Evolutionary conservation across 2,113 vertebrate genomes (phyloP).

Genomic region (Embiotoca jacksoni): DNA sequence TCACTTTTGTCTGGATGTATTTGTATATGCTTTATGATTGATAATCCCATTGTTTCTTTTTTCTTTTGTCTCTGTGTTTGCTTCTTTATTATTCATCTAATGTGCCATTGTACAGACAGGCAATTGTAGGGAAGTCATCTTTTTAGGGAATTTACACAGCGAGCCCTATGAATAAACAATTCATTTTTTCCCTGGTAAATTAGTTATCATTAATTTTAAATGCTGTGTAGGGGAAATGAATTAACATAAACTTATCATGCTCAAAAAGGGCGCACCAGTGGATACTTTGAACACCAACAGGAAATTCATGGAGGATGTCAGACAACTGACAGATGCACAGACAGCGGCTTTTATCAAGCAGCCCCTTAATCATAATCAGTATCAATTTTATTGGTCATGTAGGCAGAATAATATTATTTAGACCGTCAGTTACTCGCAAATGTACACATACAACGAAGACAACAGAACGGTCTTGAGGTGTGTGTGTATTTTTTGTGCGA

Average conservation of each 20-base stretch:
- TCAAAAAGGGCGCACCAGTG: conserved; percentile 41
- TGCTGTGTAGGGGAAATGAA: conserved; percentile 66
- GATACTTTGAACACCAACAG: conserved; percentile 52
- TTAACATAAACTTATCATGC: conserved; percentile 63
- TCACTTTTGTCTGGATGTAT: conserved; percentile 66
- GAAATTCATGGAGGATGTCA: conserved; percentile 36
- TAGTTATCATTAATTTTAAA: conserved; percentile 86
- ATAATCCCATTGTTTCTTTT: conserved; percentile 79
- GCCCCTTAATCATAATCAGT: not conserved
- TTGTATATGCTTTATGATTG: conserved; percentile 68
- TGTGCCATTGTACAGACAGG: conserved; percentile 73
- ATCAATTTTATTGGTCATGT: not conserved
- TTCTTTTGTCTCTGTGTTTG: conserved; percentile 69
- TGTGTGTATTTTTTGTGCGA: no score
- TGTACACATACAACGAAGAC: no score
- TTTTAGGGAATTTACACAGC: conserved; percentile 82
- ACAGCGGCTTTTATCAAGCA: conserved; percentile 21
- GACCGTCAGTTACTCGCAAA: not conserved
- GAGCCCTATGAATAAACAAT: conserved; percentile 85
- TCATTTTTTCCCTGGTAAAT: conserved; percentile 69
- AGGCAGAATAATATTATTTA: not conserved
- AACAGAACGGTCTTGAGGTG: no score
- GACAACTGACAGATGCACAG: conserved; percentile 1
- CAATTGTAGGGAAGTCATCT: conserved; percentile 78
- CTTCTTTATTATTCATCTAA: conserved; percentile 83